Evolutionary conservation across 2,888 invertebrate genomes (phyloP), one percentile per base, ranked within the genome.

Genomic region (Eurois occulta): DNA sequence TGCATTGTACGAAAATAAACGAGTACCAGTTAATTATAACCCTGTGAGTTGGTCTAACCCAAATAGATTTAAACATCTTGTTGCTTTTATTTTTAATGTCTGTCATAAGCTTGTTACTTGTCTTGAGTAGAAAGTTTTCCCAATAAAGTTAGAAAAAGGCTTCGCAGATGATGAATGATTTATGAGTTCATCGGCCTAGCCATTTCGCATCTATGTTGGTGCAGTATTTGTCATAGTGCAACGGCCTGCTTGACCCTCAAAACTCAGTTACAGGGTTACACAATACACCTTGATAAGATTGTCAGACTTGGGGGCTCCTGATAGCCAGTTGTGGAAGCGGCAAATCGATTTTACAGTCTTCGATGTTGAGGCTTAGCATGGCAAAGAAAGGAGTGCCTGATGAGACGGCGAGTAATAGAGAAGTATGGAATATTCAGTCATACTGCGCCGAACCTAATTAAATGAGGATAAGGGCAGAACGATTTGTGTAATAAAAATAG

Each of bases 1-100:
- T 79, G 38, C 64, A 43, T 48, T 35, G 72, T 41, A 43, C 68
- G 55, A 80, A 80, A 74, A 69, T 80, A 80, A 69, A 68, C 0
- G 5, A 24, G n/a, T 32, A 28, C 32, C 0, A 1, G 41, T 80
- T 78, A 72, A 72, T 72, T 74, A 75, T 80, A 80, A 41, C 5
- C 46, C 80, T n/a, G 10, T 69, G 75, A 65, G 80, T 80, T 74
- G 80, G 80, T 80, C 80, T 48, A 2, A 28, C 64, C 1, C 3
- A 75, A 80, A 80, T 80, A 80, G 80, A 62, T 68, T 74, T 38
- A 11, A 67, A 41, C 48, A 67, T 67, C 72, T 78, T 18, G 18
- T 13, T 48, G 38, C 18, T 35, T 79, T 78, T 79, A 79, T 72
- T 79, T 72, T 35, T 60, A 66, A 48, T 41, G 41, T 58, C 65